Evolutionary conservation across 2,888 invertebrate genomes (phyloP).

Genomic region (Julus scanicus): DNA sequence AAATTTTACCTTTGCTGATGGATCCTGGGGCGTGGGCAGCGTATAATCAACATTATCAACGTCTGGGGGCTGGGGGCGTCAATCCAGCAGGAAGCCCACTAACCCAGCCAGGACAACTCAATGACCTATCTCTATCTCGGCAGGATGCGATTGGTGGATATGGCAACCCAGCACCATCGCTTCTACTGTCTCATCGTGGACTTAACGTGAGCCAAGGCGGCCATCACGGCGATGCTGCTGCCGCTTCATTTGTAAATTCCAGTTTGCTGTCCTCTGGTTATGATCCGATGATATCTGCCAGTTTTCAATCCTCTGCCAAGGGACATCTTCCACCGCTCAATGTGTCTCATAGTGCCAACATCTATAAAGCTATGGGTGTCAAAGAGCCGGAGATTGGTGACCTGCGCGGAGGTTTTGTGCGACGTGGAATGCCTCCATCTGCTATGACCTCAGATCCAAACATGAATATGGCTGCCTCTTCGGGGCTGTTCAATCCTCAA

Average conservation of each 20-base stretch:
- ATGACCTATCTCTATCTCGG: slow-evolving; percentile 60
- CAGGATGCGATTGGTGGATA: slow-evolving; percentile 60
- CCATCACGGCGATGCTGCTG: slow-evolving; percentile 53
- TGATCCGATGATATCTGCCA: slow-evolving; percentile 57
- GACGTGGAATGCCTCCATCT: slow-evolving; percentile 58
- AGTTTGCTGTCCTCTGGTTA: slow-evolving; percentile 55
- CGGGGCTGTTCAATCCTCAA: slow-evolving; percentile 60
- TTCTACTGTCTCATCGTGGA: slow-evolving; percentile 59
- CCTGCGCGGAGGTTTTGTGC: slow-evolving; percentile 59
- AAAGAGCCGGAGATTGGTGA: slow-evolving; percentile 60
- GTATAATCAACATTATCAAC: slow-evolving; percentile 61
- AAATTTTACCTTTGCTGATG: slow-evolving; percentile 57
- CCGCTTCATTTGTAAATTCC: slow-evolving; percentile 56
- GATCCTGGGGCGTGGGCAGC: slow-evolving; percentile 61
- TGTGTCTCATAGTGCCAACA: slow-evolving; percentile 57
- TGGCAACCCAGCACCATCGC: slow-evolving; percentile 58
- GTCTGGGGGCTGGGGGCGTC: slow-evolving; percentile 59
- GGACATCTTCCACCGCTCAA: slow-evolving; percentile 58
- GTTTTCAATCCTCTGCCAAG: slow-evolving; percentile 54
- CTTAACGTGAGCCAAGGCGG: slow-evolving; percentile 59
- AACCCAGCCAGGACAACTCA: slow-evolving; percentile 59
- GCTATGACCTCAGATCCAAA: slow-evolving; percentile 57
- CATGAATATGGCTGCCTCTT: slow-evolving; percentile 56
- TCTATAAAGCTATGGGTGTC: slow-evolving; percentile 60
- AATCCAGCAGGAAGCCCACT: slow-evolving; percentile 59